Evolutionary conservation across 1,140 invertebrate species (phyloP), one percentile per base, ranked within the genome.

Genomic region (Pseudomyrmex dendroicus): DNA sequence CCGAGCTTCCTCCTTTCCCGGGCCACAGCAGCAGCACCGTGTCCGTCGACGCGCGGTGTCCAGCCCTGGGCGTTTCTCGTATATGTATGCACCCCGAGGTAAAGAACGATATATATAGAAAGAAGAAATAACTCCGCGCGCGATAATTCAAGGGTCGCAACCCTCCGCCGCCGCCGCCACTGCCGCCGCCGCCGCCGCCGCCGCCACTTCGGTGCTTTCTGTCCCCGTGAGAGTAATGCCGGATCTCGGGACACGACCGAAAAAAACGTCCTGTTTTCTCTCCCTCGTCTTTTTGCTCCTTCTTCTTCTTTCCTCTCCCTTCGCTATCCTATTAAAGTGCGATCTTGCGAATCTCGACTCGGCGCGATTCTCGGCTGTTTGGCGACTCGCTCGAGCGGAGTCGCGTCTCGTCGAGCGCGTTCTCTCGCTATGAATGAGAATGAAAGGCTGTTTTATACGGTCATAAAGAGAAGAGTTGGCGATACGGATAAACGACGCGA

Each of bases 401-500:
- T 44, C 68, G 7, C 44, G 20, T 54, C 44, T 13, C 44, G 20
- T 17, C 13, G 25, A 13, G 48, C n/a, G 57, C 52, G 72, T 44
- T 35, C 57, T 54, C 48, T 54, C 48, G 9, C 12, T n/a, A 22
- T 61, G 76, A 86, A 88, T 74, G 73, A 86, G 82, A 76, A 84
- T 76, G 72, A 73, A 82, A 46, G 80, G 62, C 46, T 63, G 52
- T 89, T 86, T 90, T 90, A 84, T 90, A 87, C 50, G 57, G 61
- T 82, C 74, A 48, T 70, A 83, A 62, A 52, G 54, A 61, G 35
- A 35, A 35, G 5, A 70, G 70, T 66, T 64, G 67, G 61, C 83
- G 82, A 91, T 87, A 85, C 83, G 88, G 62, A 88, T 86, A 90
- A 90, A 90, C 86, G 85, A 91, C 66, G 63, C 72, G 72, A 62